These are phyloP conservation scores for Nestor notabilis DNA, from an alignment of 2,113 vertebrate genomes.

Conservation along the genomic window DNA sequence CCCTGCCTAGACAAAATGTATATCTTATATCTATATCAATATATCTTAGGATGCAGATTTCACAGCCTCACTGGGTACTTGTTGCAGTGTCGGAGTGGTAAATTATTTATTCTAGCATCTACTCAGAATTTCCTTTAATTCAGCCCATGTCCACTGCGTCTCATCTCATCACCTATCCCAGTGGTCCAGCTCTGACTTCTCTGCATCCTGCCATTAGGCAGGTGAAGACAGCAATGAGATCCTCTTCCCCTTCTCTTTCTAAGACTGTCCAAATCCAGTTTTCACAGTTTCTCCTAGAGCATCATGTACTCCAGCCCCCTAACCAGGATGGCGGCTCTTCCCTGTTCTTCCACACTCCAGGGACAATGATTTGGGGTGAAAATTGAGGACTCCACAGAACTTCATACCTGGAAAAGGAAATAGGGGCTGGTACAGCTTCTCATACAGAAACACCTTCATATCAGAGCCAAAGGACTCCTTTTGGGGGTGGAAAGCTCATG, in stretches of 20 bases:
- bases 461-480: background rate
- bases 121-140: background rate
- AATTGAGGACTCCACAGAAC: background rate
- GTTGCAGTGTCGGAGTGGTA: background rate
- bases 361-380: background rate
- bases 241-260: background rate
- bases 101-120: background rate
- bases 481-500: background rate
- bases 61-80: background rate
- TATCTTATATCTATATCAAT: background rate
- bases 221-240: background rate
- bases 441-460: background rate
- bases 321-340: background rate
- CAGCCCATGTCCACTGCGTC: background rate
- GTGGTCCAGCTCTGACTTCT: background rate
- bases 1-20: background rate
- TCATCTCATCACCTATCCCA: background rate
- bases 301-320: background rate
- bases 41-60: background rate
- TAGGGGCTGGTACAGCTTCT: background rate
- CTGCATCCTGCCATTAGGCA: background rate
- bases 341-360: accelerated
- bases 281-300: background rate
- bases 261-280: background rate
- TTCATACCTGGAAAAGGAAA: background rate